Conservation (phyloP, 2,113 vertebrate species). For the Syrrhaptes paradoxus region DNA sequence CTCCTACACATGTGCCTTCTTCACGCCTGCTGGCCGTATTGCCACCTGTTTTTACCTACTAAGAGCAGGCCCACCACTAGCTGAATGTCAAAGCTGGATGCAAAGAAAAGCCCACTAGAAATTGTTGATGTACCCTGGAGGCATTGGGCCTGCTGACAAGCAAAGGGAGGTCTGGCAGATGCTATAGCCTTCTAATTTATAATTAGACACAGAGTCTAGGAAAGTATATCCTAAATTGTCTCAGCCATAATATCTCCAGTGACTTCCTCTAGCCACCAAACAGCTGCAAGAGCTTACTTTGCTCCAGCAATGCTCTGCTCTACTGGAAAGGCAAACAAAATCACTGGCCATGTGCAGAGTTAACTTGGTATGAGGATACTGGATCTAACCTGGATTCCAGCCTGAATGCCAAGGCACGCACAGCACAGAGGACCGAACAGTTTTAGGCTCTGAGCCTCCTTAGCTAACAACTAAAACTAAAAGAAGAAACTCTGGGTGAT, state of each 20-base stretch:
- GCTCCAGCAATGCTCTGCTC: not conserved
- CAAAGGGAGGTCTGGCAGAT: not conserved
- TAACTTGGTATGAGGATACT: not conserved
- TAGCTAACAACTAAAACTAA: not conserved
- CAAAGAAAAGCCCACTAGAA: not conserved
- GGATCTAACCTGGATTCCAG: not conserved
- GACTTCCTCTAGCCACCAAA: not conserved
- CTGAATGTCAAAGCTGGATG: not conserved
- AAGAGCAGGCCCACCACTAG: not conserved
- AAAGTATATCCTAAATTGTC: not conserved
- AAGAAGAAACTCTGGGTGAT: not conserved
- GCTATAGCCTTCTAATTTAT: not conserved
- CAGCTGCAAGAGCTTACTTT: not conserved
- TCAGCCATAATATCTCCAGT: not conserved
- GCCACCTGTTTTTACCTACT: not conserved
- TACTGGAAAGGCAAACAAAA: not conserved
- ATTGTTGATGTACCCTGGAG: not conserved
- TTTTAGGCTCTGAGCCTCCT: not conserved
- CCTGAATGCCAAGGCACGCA: not conserved
- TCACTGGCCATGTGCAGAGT: not conserved
- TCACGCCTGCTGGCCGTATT: not conserved
- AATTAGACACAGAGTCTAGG: not conserved
- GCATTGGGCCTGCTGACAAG: not conserved
- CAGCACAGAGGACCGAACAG: not conserved
- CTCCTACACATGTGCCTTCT: not conserved